Conservation (phyloP, 2,888 invertebrate species). For the Stegophylla sp. region DNA sequence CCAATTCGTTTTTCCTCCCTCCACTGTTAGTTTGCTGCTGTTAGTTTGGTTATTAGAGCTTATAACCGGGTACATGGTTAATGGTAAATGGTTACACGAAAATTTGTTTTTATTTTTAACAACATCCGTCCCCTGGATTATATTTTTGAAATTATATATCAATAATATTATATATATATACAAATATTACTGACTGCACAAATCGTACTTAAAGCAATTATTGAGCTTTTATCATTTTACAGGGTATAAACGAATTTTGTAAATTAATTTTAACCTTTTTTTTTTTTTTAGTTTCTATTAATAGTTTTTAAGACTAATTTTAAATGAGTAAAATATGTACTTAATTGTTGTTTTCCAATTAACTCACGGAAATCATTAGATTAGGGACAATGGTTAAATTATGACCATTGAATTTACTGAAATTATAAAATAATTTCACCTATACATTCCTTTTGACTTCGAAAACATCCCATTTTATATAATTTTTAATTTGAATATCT, state of each 20-base stretch:
- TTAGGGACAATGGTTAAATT: slow-evolving; percentile 1
- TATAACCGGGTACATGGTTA: slow-evolving; percentile 59
- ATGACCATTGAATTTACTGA: neutral
- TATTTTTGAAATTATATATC: slow-evolving; percentile 14
- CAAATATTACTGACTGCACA: slow-evolving; percentile 45
- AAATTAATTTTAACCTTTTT: slow-evolving; percentile 44
- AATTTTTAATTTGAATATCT: neutral
- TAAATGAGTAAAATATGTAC: slow-evolving; percentile 42
- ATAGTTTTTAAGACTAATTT: slow-evolving; percentile 45
- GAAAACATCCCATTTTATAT: slow-evolving; percentile 43
- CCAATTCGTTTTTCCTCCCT: slow-evolving; percentile 1
- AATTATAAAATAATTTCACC: slow-evolving; percentile 9
- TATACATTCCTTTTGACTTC: slow-evolving; percentile 28
- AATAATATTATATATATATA: neutral
- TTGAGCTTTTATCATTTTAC: slow-evolving; percentile 49
- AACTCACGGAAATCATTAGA: slow-evolving; percentile 6
- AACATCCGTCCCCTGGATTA: slow-evolving; percentile 52
- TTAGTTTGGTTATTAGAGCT: slow-evolving; percentile 60
- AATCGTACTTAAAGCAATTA: slow-evolving; percentile 49
- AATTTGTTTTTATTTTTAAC: slow-evolving; percentile 28
- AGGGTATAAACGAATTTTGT: slow-evolving; percentile 53
- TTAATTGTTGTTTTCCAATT: slow-evolving; percentile 47
- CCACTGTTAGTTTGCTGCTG: slow-evolving; percentile 52
- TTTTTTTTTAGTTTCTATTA: slow-evolving; percentile 41
- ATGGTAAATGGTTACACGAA: slow-evolving; percentile 55